Percentiles rank a stretch among this genome's conserved stretches.
Evolutionary conservation across 1,140 invertebrate species (phyloP).

Genomic region (Nasonia vitripennis): DNA sequence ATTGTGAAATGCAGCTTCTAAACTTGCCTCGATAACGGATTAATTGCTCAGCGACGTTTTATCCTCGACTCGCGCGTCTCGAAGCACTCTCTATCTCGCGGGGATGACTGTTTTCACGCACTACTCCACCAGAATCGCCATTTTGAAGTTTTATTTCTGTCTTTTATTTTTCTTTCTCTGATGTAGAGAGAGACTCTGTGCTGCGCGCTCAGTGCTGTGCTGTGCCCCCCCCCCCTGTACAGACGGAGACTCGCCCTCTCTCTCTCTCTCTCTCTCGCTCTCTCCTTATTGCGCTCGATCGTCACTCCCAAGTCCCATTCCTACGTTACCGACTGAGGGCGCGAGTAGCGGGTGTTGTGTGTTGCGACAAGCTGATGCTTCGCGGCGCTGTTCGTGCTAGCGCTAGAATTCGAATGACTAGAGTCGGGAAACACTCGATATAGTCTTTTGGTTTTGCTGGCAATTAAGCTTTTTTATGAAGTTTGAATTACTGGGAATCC

Average conservation of each 20-base stretch:
- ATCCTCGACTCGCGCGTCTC: not conserved
- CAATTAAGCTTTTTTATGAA: too few relatives aligned
- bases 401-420: too few relatives aligned
- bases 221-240: too few relatives aligned
- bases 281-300: not conserved
- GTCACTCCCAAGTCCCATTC: not conserved
- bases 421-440: too few relatives aligned
- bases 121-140: conserved; percentile 57
- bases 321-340: conserved; percentile 1
- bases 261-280: not conserved
- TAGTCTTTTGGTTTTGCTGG: too few relatives aligned
- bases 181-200: too few relatives aligned
- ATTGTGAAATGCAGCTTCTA: conserved; percentile 50
- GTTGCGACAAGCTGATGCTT: too few relatives aligned
- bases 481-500: too few relatives aligned
- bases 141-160: conserved; percentile 63
- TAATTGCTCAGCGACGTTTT: not conserved
- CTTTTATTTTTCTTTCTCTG: conserved; percentile 57
- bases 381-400: too few relatives aligned
- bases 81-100: not conserved
- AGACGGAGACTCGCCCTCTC: conserved; percentile 23
- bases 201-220: too few relatives aligned
- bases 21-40: conserved; percentile 54
- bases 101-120: conserved; percentile 62
- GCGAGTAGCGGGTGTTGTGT: too few relatives aligned